Percentiles rank a stretch among this genome's conserved stretches.
phyloP scores from a whole-genome alignment of 2,113 vertebrate genomes.

The Muntiacus reevesi region DNA sequence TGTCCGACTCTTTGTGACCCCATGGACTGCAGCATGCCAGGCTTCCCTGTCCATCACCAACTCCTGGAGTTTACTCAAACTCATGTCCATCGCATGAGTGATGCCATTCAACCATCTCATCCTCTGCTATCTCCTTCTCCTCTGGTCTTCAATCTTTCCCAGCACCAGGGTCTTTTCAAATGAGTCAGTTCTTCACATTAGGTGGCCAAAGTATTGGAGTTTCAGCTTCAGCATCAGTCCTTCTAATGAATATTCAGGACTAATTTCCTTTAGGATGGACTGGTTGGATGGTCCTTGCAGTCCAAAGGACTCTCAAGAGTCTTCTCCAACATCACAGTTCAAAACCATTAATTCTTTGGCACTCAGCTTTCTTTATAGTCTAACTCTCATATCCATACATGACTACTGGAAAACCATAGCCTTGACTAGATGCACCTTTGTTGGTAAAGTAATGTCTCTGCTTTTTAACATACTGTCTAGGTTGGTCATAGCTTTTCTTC shows the following conservation, averaged over 20 bases:
- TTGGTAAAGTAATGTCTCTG: not conserved
- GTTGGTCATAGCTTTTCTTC: not conserved
- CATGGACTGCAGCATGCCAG: not conserved
- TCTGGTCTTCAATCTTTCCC: not conserved
- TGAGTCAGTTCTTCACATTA: not conserved
- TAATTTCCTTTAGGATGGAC: not conserved
- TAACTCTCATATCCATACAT: not conserved
- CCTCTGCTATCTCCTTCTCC: not conserved
- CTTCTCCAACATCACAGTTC: not conserved
- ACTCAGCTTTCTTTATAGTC: not conserved
- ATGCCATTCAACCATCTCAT: not conserved
- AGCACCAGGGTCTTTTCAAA: not conserved
- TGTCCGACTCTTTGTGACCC: fast-evolving
- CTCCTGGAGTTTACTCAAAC: not conserved
- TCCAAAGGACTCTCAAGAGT: not conserved
- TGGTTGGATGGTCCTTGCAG: not conserved
- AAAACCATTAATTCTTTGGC: not conserved
- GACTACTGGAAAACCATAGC: not conserved
- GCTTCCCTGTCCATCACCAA: not conserved
- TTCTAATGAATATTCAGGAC: not conserved
- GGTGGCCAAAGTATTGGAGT: not conserved
- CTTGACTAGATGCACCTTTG: not conserved
- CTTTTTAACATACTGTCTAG: not conserved
- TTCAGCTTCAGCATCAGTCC: not conserved
- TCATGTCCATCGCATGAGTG: not conserved